Evolutionary conservation across 2,888 invertebrate genomes (phyloP).

Genomic region (Drosophila setosimentum): DNA sequence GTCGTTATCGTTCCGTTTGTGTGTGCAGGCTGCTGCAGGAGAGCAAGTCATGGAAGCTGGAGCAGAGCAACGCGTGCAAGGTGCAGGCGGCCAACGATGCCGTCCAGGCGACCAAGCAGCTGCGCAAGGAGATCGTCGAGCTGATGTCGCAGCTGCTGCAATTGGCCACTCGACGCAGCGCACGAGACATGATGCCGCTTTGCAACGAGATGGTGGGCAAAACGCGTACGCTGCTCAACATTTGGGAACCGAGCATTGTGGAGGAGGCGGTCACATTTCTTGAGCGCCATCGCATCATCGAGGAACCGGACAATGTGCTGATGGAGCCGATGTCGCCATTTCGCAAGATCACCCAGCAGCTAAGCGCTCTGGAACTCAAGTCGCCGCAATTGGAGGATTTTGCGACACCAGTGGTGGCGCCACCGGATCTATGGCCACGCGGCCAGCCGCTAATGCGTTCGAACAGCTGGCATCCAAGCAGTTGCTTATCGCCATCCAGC

Average conservation of each 20-base stretch:
- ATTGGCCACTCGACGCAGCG: slow-evolving; percentile 90
- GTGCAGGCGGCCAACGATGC: slow-evolving; percentile 93
- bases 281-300: slow-evolving; percentile 88
- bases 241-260: slow-evolving; percentile 94
- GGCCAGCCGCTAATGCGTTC: slow-evolving; percentile 73
- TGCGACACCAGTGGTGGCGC: slow-evolving; percentile 89
- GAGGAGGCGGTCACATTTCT: slow-evolving; percentile 94
- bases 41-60: slow-evolving; percentile 89
- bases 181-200: slow-evolving; percentile 90
- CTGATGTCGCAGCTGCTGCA: slow-evolving; percentile 91
- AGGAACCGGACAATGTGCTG: slow-evolving; percentile 85
- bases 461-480: slow-evolving; percentile 81
- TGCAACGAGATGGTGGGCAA: slow-evolving; percentile 92
- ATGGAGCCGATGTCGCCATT: slow-evolving; percentile 89
- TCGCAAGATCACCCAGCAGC: slow-evolving; percentile 91
- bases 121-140: slow-evolving; percentile 91
- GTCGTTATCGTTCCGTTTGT: not conserved
- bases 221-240: slow-evolving; percentile 91
- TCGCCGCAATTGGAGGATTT: slow-evolving; percentile 91
- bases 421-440: slow-evolving; percentile 89
- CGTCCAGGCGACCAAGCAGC: slow-evolving; percentile 91
- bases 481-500: slow-evolving; percentile 72
- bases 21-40: slow-evolving; percentile 90
- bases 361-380: slow-evolving; percentile 89
- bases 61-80: slow-evolving; percentile 90